A percentile compares a stretch with the other conserved stretches of the same genome.
phyloP scores from a whole-genome alignment of 2,797 vertebrate genomes.

The Ceyx erithaca region DNA sequence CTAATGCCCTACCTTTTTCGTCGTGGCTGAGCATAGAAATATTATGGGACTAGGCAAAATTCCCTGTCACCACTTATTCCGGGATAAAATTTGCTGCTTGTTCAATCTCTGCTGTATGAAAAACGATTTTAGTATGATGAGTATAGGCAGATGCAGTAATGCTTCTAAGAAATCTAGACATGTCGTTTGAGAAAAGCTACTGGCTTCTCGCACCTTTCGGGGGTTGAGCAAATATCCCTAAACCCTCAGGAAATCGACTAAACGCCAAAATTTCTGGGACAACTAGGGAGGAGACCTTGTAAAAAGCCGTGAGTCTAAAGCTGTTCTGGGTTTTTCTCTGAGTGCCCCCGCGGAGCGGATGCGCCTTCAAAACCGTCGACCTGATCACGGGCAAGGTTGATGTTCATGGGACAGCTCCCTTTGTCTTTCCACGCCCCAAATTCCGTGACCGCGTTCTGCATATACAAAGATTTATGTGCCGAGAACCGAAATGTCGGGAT shows the following conservation, averaged over 20 bases:
- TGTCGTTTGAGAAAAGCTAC: background rate
- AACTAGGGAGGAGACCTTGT: background rate
- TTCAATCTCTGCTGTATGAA: background rate
- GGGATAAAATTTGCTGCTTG: background rate
- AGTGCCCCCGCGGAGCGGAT: background rate
- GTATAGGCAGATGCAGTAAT: slow-evolving; percentile 2
- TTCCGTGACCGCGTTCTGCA: background rate
- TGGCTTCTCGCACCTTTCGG: background rate
- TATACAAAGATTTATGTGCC: background rate
- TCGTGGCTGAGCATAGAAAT: background rate
- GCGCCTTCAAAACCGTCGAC: background rate
- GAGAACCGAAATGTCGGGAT: background rate
- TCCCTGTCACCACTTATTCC: background rate
- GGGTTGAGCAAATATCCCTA: background rate
- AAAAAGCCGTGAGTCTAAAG: background rate
- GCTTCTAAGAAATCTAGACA: background rate
- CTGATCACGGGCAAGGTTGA: background rate
- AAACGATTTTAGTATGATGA: background rate
- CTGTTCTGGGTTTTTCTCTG: background rate
- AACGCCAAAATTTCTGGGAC: background rate
- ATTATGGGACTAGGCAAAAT: background rate
- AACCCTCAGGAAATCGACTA: background rate
- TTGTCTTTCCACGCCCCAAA: background rate
- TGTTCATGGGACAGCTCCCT: background rate
- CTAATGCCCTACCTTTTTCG: background rate